Evolutionary conservation across 1,140 invertebrate genomes (phyloP), one percentile per base, ranked within the genome.

Genomic region (Hylaeus volcanicus): DNA sequence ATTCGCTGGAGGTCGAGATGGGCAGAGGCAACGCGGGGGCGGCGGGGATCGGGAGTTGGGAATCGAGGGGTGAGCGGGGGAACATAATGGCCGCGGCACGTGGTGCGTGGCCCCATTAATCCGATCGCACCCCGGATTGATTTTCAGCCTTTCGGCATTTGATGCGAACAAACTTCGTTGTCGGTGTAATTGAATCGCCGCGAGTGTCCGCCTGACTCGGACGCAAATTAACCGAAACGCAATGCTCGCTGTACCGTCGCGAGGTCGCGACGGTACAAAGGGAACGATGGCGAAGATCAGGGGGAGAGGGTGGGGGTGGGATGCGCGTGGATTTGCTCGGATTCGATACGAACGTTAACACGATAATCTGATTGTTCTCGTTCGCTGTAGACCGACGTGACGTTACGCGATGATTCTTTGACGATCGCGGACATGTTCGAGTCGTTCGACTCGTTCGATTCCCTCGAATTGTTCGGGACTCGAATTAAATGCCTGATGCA

Each of bases 171-270:
- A 92, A 91, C 90, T 90, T 91, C 81, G 89, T 89, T 91, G 89
- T 88, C 86, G 88, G 81, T 88, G 88, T 91, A 92, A 92, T 92
- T 91, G 91, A 93, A 92, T 92, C 88, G 89, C 86, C 88, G 88
- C 87, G 85, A 90, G 83, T 85, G 90, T 89, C 87, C 86, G 87
- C 86, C 86, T 86, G 89, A 91, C 89, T 90, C 88, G 86, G 83
- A 90, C 91, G 89, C 91, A 91, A 92, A 92, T 93, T 91, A 89
- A 90, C 91, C 90, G 86, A 89, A 92, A 88, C 86, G 85, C 76
- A 81, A 56, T 65, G 71, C 75, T 53, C 56, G 83, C 70, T 71
- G 83, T 56, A 86, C 81, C 84, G 85, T 82, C 83, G 69, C 73
- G 81, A 74, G 55, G 37, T 58, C 84, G 81, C 56, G 84, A 81